phyloP scores from a whole-genome alignment of 2,113 vertebrate genomes.

The rabbit (Oryctolagus cuniculus) region DNA sequence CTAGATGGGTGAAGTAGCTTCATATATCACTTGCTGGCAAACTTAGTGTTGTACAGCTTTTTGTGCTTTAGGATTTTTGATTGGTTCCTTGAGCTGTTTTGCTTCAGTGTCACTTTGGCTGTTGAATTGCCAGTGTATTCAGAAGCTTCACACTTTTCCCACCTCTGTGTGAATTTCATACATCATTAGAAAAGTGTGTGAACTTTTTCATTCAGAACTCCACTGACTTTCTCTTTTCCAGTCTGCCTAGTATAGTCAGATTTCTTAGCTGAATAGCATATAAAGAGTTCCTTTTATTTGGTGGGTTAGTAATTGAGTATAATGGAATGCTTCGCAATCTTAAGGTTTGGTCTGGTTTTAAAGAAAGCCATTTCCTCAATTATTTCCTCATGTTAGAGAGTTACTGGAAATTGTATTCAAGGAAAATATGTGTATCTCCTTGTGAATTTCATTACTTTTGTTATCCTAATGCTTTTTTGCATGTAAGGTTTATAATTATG shows the following conservation, averaged over 20 bases:
- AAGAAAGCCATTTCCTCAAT: conserved; percentile 71
- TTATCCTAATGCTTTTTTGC: background rate
- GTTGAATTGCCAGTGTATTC: background rate
- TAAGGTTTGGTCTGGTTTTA: conserved; percentile 71
- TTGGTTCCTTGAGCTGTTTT: background rate
- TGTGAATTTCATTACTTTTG: conserved; percentile 62
- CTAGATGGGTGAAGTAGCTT: conserved; percentile 13
- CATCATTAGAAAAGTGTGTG: background rate
- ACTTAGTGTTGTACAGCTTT: background rate
- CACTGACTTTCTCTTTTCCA: conserved; percentile 27
- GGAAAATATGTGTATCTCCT: conserved; percentile 55
- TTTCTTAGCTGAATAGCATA: conserved; percentile 45
- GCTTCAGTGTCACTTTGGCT: background rate
- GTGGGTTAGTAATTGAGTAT: conserved; percentile 55
- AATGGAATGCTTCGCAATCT: conserved; percentile 60
- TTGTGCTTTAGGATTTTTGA: background rate
- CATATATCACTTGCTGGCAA: background rate
- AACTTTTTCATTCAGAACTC: conserved; percentile 56
- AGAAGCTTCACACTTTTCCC: background rate
- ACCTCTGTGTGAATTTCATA: conserved; percentile 43
- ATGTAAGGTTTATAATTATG: conserved; percentile 54
- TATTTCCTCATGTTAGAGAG: conserved; percentile 74
- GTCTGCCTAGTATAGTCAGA: conserved; percentile 8
- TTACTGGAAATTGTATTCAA: conserved; percentile 76
- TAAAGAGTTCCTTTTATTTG: conserved; percentile 72